Conservation (phyloP, 2,888 invertebrate species). For the Flabesymbios commensalis region DNA sequence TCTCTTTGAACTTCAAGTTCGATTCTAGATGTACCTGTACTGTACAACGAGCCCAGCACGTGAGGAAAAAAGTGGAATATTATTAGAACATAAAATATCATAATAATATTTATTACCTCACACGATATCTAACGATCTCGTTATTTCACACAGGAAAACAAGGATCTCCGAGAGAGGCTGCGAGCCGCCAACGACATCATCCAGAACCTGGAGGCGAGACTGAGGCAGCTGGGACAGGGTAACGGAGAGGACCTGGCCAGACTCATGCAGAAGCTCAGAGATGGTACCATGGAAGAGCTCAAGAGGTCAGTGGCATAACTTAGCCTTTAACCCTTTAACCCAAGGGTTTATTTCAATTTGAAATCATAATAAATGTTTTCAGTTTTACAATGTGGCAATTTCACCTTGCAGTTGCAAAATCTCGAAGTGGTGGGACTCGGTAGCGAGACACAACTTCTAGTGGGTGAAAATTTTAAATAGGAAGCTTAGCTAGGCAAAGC, state of each 20-base stretch:
- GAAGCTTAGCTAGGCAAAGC: too few relatives aligned
- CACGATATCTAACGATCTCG: not conserved
- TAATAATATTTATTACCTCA: not conserved
- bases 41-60: too few relatives aligned
- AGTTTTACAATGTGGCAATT: too few relatives aligned
- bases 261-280: conserved; percentile 10
- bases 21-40: too few relatives aligned
- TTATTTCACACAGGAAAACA: not conserved
- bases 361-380: too few relatives aligned
- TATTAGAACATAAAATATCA: not conserved
- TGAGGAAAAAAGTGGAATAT: not conserved
- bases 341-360: too few relatives aligned
- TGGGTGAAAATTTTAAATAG: too few relatives aligned
- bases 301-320: too few relatives aligned
- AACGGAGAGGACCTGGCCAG: not conserved
- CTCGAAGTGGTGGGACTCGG: too few relatives aligned
- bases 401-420: too few relatives aligned
- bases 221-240: conserved; percentile 11
- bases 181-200: conserved; percentile 21
- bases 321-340: not conserved
- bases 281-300: conserved; percentile 8
- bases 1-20: too few relatives aligned
- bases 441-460: too few relatives aligned
- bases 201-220: conserved; percentile 15
- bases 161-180: conserved; percentile 23